Percentiles rank a stretch among this genome's conserved stretches.
These are phyloP conservation scores for Gastrophryne carolinensis DNA, from an alignment of 2,797 vertebrate genomes.

Conservation along the genomic window DNA sequence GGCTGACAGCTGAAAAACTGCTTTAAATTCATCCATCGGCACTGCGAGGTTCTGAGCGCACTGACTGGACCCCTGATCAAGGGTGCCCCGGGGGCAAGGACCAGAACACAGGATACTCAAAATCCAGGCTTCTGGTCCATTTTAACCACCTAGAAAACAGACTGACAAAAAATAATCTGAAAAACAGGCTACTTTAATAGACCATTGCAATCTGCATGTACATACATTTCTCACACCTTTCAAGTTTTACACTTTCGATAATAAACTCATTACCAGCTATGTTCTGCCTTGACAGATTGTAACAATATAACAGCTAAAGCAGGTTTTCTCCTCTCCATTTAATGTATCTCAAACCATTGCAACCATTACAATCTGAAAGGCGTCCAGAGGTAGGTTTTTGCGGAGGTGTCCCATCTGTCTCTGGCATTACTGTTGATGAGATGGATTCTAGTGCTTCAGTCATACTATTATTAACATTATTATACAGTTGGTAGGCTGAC, in stretches of 20 bases:
- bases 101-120: too few species aligned
- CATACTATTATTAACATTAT: constrained; percentile 29
- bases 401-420: constrained; percentile 33
- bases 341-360: neutral
- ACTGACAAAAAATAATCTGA: neutral
- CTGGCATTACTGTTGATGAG: neutral
- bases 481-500: constrained; percentile 34
- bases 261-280: neutral
- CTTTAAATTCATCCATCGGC: too few species aligned
- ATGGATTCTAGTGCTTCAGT: neutral
- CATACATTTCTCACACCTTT: neutral
- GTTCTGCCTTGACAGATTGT: neutral
- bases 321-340: neutral
- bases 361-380: constrained; percentile 1
- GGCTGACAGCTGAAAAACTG: too few species aligned
- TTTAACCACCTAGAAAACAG: neutral
- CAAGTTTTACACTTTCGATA: neutral
- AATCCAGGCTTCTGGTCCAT: too few species aligned
- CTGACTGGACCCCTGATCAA: too few species aligned
- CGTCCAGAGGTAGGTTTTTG: constrained; percentile 5
- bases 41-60: too few species aligned
- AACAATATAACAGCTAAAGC: neutral
- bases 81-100: too few species aligned
- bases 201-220: neutral
- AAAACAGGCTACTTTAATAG: neutral